Percentiles rank a stretch among this genome's conserved stretches.
phyloP scores from a whole-genome alignment of 2,888 invertebrate species.

The Ectemnius cavifrons region DNA sequence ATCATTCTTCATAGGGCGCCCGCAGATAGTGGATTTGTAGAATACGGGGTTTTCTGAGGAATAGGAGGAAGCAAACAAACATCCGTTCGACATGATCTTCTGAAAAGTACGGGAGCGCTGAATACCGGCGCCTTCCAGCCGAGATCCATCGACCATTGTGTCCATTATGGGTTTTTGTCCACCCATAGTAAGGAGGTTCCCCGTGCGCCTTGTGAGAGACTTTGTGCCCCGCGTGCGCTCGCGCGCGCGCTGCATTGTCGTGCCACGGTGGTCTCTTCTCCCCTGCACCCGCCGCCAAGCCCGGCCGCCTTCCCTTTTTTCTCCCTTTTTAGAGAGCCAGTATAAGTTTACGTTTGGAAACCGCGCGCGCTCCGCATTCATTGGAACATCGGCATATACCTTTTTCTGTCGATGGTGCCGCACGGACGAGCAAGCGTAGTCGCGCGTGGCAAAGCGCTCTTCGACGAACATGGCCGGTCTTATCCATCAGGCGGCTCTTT shows the following conservation, averaged over 20 bases:
- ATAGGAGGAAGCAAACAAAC: slow-evolving; percentile 58
- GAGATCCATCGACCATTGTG: slow-evolving; percentile 65
- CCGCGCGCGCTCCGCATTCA: slow-evolving; percentile 62
- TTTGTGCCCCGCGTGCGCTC: slow-evolving; percentile 37
- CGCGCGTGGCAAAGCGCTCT: slow-evolving; percentile 57
- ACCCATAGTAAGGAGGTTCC: slow-evolving; percentile 52
- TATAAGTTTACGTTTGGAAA: slow-evolving; percentile 69
- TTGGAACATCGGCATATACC: slow-evolving; percentile 55
- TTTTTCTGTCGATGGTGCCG: slow-evolving; percentile 58
- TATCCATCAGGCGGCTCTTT: slow-evolving; percentile 35
- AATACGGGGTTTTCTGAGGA: background rate
- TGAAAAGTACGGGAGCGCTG: slow-evolving; percentile 52
- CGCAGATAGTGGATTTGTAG: background rate
- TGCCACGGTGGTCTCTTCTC: slow-evolving; percentile 31
- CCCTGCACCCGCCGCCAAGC: slow-evolving; percentile 16
- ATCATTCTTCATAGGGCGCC: too few relatives aligned
- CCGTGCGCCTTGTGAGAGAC: slow-evolving; percentile 57
- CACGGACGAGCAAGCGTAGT: slow-evolving; percentile 58
- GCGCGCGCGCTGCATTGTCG: slow-evolving; percentile 49
- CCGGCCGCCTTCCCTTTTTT: slow-evolving; percentile 14
- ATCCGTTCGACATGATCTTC: slow-evolving; percentile 69
- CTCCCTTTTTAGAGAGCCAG: slow-evolving; percentile 46
- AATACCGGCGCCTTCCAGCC: slow-evolving; percentile 61
- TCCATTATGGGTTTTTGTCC: slow-evolving; percentile 66
- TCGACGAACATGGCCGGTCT: slow-evolving; percentile 42